Conservation (phyloP, 2,113 vertebrate species). For the Nycticebus coucang region DNA sequence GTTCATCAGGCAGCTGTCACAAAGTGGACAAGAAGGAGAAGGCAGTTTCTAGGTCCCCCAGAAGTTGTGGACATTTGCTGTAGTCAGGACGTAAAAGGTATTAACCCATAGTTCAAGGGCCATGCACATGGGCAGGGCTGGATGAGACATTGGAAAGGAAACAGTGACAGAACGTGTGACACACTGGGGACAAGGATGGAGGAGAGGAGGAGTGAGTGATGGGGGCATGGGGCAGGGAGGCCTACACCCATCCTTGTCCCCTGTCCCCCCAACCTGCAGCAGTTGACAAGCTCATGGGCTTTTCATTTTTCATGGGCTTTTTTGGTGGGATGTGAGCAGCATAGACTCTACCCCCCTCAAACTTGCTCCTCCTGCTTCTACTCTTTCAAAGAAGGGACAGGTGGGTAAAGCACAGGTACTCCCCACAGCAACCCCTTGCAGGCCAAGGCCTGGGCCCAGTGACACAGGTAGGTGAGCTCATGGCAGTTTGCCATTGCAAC, state of each 20-base stretch:
- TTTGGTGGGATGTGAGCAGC: neutral
- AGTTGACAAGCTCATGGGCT: neutral
- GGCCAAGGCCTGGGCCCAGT: neutral
- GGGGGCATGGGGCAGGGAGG: neutral
- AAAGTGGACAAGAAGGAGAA: no score
- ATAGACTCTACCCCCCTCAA: neutral
- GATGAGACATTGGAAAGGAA: neutral
- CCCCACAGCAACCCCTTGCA: accelerated
- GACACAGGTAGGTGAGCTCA: neutral
- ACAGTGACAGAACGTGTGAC: neutral
- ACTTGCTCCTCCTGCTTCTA: neutral
- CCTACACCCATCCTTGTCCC: neutral
- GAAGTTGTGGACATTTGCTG: no score
- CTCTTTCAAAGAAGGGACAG: neutral
- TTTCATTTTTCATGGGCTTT: no score
- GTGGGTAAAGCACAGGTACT: neutral
- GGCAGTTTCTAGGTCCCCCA: no score
- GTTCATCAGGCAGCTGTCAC: no score
- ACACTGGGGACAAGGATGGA: neutral
- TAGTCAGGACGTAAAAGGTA: neutral
- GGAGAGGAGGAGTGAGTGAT: neutral
- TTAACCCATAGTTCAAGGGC: neutral
- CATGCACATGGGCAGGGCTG: neutral
- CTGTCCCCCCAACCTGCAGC: neutral
- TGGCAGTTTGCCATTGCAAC: neutral